Base-by-base conservation (phyloP, 30 jellyfish, hydroid and myxozoan genomes). In the Hydra vulgaris region DNA sequence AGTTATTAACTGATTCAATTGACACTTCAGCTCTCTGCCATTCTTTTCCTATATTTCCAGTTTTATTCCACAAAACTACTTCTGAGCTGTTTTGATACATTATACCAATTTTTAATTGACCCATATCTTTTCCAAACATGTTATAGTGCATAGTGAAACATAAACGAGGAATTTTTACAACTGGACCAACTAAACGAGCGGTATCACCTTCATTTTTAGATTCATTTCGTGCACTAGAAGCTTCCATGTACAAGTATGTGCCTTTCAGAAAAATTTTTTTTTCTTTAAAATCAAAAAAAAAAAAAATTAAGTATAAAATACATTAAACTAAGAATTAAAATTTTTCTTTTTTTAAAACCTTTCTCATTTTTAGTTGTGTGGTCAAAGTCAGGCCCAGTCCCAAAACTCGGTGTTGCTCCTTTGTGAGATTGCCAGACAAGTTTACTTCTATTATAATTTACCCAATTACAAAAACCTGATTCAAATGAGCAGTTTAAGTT, bases 101-200 rank as follows among this genome's bases (percentile, higher is more conserved):
- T 18, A 89, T 23, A 4, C 72, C 53, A 12, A 89, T 79, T 54
- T 74, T 78, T 67, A 89, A 69, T 23, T 83, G 20, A 1, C 97
- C 97, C 95, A 85, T 89, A 61, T 85, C 86, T 61, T 74, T 25
- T 18, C 97, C 97, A 73, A 74, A 81, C 97, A 89, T 89, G 81
- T 89, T 95, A 74, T 89, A 89, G 69, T 76, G 74, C 55, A 85
- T 25, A 3, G 70, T 74, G 24, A 89, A 81, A 72, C 97, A 89
- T 0, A 87, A 79, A 25, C 92, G 89, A 21, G 97, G 97, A 18
- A 85, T 86, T 27, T 12, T 26, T 21, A 89, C 23, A 0, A 7
- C n/a, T 18, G 93, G 97, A 56, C 97, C 84, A 54, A 71, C 56
- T 66, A 89, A 85, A 25, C 90, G 77, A 54, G 97, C 97, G 1